Conservation (phyloP, 2,888 invertebrate genomes). For the Tethea ocularis region DNA sequence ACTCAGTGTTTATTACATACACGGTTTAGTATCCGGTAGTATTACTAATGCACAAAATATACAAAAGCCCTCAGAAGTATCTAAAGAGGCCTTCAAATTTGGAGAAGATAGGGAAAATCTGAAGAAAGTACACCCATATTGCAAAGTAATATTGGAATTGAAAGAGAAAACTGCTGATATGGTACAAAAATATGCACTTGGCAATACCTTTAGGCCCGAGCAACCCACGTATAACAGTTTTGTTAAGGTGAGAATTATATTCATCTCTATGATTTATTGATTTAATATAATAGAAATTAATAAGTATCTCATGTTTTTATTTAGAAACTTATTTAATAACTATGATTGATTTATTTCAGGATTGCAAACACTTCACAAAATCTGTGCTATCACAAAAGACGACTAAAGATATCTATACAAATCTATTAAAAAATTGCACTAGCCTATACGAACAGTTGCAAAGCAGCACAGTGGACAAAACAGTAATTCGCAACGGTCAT, state of each 20-base stretch:
- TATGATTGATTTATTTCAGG: constrained; percentile 55
- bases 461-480: constrained; percentile 35
- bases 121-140: constrained; percentile 76
- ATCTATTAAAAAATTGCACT: constrained; percentile 47
- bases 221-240: constrained; percentile 78
- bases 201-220: constrained; percentile 82
- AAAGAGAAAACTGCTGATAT: constrained; percentile 61
- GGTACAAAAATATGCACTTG: constrained; percentile 75
- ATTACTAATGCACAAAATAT: constrained; percentile 60
- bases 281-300: no score
- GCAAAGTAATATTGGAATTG: constrained; percentile 62
- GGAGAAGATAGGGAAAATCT: constrained; percentile 40
- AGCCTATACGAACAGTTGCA: constrained; percentile 41
- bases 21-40: constrained; percentile 66
- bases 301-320: no score
- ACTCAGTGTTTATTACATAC: constrained; percentile 82
- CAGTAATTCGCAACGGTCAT: constrained; percentile 42
- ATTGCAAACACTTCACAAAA: constrained; percentile 75
- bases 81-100: constrained; percentile 39
- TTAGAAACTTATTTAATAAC: no score
- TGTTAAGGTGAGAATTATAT: constrained; percentile 71
- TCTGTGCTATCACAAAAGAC: constrained; percentile 66
- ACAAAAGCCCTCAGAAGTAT: constrained; percentile 50
- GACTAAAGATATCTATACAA: constrained; percentile 46
- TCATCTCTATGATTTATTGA: background rate